phyloP scores from a whole-genome alignment of 1,140 invertebrate species.

The Oedothorax gibbosus region DNA sequence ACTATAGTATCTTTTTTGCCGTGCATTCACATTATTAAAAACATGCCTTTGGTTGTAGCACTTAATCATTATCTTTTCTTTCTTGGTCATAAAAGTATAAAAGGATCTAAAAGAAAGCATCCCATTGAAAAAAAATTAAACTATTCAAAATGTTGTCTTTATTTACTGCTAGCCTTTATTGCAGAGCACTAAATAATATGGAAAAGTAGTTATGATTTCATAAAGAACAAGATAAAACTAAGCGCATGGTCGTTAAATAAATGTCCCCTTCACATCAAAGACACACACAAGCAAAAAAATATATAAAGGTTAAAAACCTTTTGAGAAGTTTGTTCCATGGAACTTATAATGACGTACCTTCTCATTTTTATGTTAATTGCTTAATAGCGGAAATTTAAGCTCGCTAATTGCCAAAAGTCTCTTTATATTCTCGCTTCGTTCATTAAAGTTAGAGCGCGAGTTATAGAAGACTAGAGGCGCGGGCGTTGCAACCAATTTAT shows the following conservation, averaged over 20 bases:
- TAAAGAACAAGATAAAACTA: slow-evolving; percentile 22
- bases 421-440: slow-evolving; percentile 24
- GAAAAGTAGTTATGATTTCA: slow-evolving; percentile 38
- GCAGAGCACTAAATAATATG: slow-evolving; percentile 13
- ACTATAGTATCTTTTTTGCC: too few relatives aligned
- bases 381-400: slow-evolving; percentile 57
- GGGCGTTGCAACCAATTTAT: neutral
- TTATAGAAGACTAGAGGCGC: slow-evolving; percentile 6
- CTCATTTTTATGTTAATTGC: slow-evolving; percentile 45
- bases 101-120: neutral
- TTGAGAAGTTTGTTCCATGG: neutral
- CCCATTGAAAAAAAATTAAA: neutral
- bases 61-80: neutral
- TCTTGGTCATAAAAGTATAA: neutral
- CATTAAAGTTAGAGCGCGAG: slow-evolving; percentile 26
- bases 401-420: slow-evolving; percentile 35
- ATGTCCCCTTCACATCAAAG: slow-evolving; percentile 6
- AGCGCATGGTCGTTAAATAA: slow-evolving; percentile 29
- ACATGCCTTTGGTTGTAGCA: too few relatives aligned
- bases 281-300: neutral
- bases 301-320: slow-evolving; percentile 37
- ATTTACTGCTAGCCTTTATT: slow-evolving; percentile 42
- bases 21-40: too few relatives aligned
- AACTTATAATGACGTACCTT: slow-evolving; percentile 11
- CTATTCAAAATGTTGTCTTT: neutral